Evolutionary conservation across 2,888 invertebrate genomes (phyloP).

Genomic region (Lasioglossum calceatum): DNA sequence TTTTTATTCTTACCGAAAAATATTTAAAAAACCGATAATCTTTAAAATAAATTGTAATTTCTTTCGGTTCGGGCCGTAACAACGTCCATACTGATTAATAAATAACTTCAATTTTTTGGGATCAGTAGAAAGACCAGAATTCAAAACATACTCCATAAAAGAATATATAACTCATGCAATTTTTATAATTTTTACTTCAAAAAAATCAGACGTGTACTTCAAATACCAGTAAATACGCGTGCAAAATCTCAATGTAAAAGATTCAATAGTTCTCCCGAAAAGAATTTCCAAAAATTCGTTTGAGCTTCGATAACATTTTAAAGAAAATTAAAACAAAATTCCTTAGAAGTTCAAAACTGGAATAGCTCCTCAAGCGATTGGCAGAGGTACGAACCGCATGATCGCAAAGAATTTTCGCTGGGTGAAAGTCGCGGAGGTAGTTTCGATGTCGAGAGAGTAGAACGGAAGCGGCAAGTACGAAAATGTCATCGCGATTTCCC

Average conservation of each 20-base stretch:
- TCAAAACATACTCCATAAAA: no score
- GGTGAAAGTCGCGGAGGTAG: background rate
- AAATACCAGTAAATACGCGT: background rate
- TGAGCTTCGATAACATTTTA: background rate
- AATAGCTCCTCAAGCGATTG: background rate
- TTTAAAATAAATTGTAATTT: no score
- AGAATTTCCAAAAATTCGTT: background rate
- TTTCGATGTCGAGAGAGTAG: background rate
- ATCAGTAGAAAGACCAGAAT: background rate
- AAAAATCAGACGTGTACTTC: background rate
- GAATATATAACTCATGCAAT: background rate
- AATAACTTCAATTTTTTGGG: background rate
- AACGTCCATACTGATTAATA: background rate
- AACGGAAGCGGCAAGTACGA: conserved; percentile 26
- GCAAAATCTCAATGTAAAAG: background rate
- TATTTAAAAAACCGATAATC: no score
- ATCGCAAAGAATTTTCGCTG: background rate
- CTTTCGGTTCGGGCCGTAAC: background rate
- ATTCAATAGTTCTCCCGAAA: background rate
- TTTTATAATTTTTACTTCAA: background rate
- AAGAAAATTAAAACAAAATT: background rate
- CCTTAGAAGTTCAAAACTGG: background rate
- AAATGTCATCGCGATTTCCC: conserved; percentile 34
- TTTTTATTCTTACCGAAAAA: no score
- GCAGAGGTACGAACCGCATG: background rate